Evolutionary conservation across 2,888 invertebrate genomes (phyloP), one percentile per base, ranked within the genome.

Genomic region (Beris chalybata): DNA sequence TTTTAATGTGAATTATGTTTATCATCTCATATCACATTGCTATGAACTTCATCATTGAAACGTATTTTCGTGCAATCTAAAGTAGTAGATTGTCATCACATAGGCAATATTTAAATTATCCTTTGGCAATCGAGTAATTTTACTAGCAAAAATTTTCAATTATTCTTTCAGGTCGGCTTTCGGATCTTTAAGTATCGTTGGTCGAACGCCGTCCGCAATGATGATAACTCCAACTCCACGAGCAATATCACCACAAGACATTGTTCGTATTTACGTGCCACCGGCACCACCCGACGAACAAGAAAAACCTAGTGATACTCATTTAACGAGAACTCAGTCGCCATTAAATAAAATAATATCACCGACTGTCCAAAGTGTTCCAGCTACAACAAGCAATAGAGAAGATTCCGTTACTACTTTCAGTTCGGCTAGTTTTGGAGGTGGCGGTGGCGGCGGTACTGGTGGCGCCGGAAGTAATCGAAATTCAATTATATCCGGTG

Each of bases 241-340:
- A 64, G 70, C 71, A 22, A 72, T 72, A 31, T 72, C 73, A 12
- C 72, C 70, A 30, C 71, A 71, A 48, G 73, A 73, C 58, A 71
- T 73, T 67, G 72, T 73, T 29, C 69, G 72, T 29, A 73, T 73
- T 30, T 72, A 72, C 65, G 72, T 73, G 7, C 73, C 73, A 22
- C 67, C 71, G 47, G 67, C 72, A 48, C 68, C 71, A 5, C 65
- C 68, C 43, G 70, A 70, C 31, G 70, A 70, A 58, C 13, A 54
- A 58, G 55, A 53, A 45, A 29, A 50, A 54, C 43, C 29, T 50
- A 59, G 54, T 47, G 67, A 68, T 50, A 50, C 22, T n/a, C 4
- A 12, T 9, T 30, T 31, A 4, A 54, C 59, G 44, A 45, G 31
- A 31, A 29, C 15, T 22, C 22, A 44, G 6, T 31, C 54, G 2